Base-by-base conservation (phyloP, 2,888 invertebrate genomes). In the Cepaea hortensis region DNA sequence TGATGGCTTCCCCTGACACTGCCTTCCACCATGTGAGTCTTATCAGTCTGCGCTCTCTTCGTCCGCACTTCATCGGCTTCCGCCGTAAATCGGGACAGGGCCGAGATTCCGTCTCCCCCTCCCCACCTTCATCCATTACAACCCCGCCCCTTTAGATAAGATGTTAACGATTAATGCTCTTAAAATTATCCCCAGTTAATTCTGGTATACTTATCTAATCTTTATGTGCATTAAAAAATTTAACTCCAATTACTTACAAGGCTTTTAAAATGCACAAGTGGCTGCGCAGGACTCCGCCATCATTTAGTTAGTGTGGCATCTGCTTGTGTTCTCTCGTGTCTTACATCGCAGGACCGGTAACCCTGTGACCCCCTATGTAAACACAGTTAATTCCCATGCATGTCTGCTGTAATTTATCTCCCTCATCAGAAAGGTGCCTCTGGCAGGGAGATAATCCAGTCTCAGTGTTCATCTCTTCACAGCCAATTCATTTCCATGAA, bases 381-480 rank as follows among this genome's bases (percentile, higher is more conserved):
- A 85, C 85, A 85, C 11, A 62, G 85, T 85, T 85, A 81, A 85
- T 85, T 85, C 81, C 85, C 85, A 80, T 85, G 85, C 85, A 85
- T 61, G 85, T 85, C 85, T 85, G 62, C 73, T 72, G 85, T 81
- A 73, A 81, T 46, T 81, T 85, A 85, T 85, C 85, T 85, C 81
- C 73, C 72, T 23, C 80, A 80, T 80, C 80, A 80, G 72, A 35
- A 72, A 61, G 11, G 62, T 65, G 70, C 55, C 35, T 55, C 65
- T 65, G 85, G 3, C 48, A 18, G 35, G 50, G 72, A 85, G 55
- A 75, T 23, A 15, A 55, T 20, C 79, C 85, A 79, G 79, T 35
- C 68, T 20, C 13, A 11, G 81, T 23, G 15, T 55, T 61, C 73
- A 18, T 85, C 85, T 80, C 73, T 85, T 85, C 72, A 73, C 85